Evolutionary conservation across 2,113 vertebrate species (phyloP).

Genomic region (Pogonocichla stellata): DNA sequence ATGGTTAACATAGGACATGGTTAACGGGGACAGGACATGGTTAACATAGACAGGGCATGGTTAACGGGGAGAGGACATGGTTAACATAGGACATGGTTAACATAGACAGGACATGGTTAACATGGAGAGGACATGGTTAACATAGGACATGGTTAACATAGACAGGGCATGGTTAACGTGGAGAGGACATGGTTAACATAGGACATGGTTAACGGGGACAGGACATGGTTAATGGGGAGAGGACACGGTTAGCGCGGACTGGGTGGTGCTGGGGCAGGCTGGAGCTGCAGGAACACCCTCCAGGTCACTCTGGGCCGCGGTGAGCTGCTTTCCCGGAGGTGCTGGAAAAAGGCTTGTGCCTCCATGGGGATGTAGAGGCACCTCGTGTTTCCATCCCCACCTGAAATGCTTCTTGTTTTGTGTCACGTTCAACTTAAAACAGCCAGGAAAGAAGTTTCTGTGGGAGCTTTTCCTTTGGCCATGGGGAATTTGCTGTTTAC

Average conservation of each 20-base stretch:
- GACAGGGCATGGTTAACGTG: fast-evolving
- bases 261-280: not conserved
- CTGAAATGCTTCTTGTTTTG: not conserved
- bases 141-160: fast-evolving
- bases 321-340: not conserved
- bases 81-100: fast-evolving
- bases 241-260: fast-evolving
- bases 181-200: fast-evolving
- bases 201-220: fast-evolving
- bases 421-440: not conserved
- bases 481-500: fast-evolving
- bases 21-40: fast-evolving
- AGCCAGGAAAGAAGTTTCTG: not conserved
- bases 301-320: not conserved
- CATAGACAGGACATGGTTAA: fast-evolving
- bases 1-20: no score
- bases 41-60: fast-evolving
- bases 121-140: fast-evolving
- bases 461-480: not conserved
- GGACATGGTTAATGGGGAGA: fast-evolving
- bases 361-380: not conserved
- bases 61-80: no score
- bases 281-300: not conserved
- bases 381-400: not conserved
- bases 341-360: not conserved